Base-by-base conservation (phyloP, 2,888 invertebrate species). In the Tachina fera region DNA sequence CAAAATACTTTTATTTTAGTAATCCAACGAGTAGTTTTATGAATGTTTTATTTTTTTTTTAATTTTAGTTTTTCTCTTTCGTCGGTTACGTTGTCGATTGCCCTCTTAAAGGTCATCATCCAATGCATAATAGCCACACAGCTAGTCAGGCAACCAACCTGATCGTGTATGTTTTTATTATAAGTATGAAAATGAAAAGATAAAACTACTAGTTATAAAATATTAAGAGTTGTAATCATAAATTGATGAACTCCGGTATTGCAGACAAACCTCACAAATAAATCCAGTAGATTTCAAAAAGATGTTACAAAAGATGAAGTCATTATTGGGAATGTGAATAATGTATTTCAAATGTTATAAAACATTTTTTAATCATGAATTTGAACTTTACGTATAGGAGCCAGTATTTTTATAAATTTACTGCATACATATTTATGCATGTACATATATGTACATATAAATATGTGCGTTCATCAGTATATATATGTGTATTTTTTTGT, bases 51-150 rank as follows among this genome's bases (percentile, higher is more conserved):
- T 68, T 53, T 49, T 22, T 53, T 49, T 22, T 58, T 31, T 22
- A 14, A 41, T 70, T 47, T 31, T 16, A 45, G 31, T 78, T 51
- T 60, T 19, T 71, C 56, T 75, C 60, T 80, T 80, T 75, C 63
- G 84, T 65, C 76, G 67, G 76, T 84, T 84, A 72, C 80, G 58
- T 83, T 47, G 74, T 68, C 49, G 65, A 56, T 81, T 78, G 81
- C 58, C 77, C 85, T 85, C 72, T 70, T 43, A 85, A 82, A 85
- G 85, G 85, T 85, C 85, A 85, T 71, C 84, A 77, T 31, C 53
- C 72, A 81, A 84, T 77, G 72, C 51, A 83, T 83, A 77, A 71
- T 41, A 72, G 51, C 45, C 43, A 51, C 10, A n/a, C 65, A 31
- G n/a, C 51, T 61, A 61, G 41, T 8, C 58, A 43, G 14, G 5